Percentiles rank a stretch among this genome's conserved stretches.
phyloP scores from a whole-genome alignment of 1,140 invertebrate genomes.

The Lepidurus packardi region DNA sequence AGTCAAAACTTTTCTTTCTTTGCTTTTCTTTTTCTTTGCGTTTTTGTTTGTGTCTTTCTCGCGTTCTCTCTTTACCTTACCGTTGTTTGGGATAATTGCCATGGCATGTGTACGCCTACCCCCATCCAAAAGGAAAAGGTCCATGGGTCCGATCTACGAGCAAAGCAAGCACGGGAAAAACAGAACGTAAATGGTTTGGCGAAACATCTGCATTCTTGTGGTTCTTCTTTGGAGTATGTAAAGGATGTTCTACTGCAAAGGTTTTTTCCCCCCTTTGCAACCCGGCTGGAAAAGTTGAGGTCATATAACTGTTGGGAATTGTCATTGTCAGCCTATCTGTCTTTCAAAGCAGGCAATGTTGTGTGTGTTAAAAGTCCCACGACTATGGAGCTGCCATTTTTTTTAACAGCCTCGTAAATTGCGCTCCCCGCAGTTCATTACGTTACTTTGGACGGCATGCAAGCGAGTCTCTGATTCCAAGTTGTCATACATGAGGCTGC shows the following conservation, averaged over 20 bases:
- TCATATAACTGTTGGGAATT: constrained; percentile 15
- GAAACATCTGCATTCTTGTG: constrained; percentile 11
- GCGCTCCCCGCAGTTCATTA: constrained; percentile 9
- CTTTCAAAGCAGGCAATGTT: constrained; percentile 9
- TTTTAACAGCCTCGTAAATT: constrained; percentile 11
- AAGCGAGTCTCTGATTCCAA: constrained; percentile 14
- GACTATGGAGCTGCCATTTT: not conserved
- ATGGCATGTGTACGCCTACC: too few species aligned
- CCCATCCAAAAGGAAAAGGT: too few species aligned
- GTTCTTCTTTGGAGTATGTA: not conserved
- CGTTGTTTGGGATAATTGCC: too few species aligned
- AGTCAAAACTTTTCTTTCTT: too few species aligned
- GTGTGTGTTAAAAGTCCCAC: not conserved
- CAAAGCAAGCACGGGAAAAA: too few species aligned
- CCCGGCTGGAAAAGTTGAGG: not conserved
- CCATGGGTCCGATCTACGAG: too few species aligned
- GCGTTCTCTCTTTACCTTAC: too few species aligned
- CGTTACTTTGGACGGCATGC: not conserved
- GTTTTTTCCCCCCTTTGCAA: not conserved
- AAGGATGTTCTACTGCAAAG: not conserved
- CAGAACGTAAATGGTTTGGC: too few species aligned
- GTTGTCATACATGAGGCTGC: constrained; percentile 3
- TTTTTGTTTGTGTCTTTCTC: too few species aligned
- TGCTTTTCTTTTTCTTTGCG: too few species aligned
- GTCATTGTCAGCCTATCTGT: constrained; percentile 21